Conservation (phyloP, 1,140 invertebrate genomes). For the Epicauta chinensis region DNA sequence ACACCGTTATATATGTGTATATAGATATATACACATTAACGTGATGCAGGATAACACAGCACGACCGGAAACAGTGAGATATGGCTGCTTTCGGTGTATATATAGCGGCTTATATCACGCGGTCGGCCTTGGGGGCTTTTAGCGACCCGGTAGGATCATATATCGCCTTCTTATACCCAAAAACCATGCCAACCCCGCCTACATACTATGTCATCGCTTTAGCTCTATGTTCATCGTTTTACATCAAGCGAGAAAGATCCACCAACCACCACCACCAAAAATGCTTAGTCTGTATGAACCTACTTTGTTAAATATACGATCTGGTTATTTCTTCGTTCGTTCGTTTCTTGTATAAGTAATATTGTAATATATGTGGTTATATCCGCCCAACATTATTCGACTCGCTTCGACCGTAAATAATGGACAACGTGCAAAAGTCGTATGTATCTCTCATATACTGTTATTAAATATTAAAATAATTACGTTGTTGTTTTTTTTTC, state of each 20-base stretch:
- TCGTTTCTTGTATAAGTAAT: no score
- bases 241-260: no score
- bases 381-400: no score
- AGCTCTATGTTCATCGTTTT: slow-evolving; percentile 12
- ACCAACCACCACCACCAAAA: no score
- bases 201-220: slow-evolving; percentile 15
- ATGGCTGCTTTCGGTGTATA: slow-evolving; percentile 5
- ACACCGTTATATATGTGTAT: no score
- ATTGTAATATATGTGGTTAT: no score
- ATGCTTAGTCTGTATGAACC: slow-evolving; percentile 1
- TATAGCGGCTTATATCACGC: slow-evolving; percentile 12
- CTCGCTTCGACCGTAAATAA: no score
- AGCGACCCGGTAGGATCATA: slow-evolving; percentile 17
- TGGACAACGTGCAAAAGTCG: no score
- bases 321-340: neutral
- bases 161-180: slow-evolving; percentile 12
- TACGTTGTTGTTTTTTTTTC: no score
- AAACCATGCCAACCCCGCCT: slow-evolving; percentile 5
- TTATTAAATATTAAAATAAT: no score
- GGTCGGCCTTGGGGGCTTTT: slow-evolving; percentile 15
- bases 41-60: neutral
- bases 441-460: no score
- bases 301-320: slow-evolving; percentile 16
- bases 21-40: no score
- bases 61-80: slow-evolving; percentile 16